Evolutionary conservation across 2,888 invertebrate species (phyloP).

Genomic region (Sinhomidia bicolor): DNA sequence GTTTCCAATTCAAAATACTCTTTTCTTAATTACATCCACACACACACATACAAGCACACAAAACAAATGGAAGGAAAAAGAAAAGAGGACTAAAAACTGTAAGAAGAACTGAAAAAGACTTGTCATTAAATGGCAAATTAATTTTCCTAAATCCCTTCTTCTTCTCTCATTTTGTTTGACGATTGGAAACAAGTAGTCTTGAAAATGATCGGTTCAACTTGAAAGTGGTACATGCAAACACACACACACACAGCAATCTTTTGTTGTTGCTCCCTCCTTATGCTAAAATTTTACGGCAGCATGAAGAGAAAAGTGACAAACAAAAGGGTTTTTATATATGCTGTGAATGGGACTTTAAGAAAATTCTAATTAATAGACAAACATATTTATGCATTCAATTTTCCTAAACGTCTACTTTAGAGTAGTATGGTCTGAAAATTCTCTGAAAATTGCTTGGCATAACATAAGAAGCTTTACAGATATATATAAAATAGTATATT

Average conservation of each 20-base stretch:
- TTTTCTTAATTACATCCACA: slow-evolving; percentile 25
- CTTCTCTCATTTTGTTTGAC: slow-evolving; percentile 25
- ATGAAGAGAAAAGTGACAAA: slow-evolving; percentile 10
- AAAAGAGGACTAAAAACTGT: not conserved
- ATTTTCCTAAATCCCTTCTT: slow-evolving; percentile 44
- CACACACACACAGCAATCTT: too few relatives aligned
- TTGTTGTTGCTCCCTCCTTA: not conserved
- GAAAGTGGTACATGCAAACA: not conserved
- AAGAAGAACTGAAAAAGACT: slow-evolving; percentile 19
- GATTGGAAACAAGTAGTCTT: slow-evolving; percentile 27
- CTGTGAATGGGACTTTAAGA: slow-evolving; percentile 22
- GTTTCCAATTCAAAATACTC: slow-evolving; percentile 26
- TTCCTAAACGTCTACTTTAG: slow-evolving; percentile 10
- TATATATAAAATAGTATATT: too few relatives aligned
- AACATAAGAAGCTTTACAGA: not conserved
- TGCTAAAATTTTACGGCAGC: not conserved
- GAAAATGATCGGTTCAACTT: slow-evolving; percentile 30
- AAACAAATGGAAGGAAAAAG: not conserved
- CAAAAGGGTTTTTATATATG: not conserved
- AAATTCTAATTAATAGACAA: slow-evolving; percentile 39
- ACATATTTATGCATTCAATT: slow-evolving; percentile 43
- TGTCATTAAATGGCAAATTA: slow-evolving; percentile 53
- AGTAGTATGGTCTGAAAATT: too few relatives aligned
- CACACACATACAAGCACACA: not conserved
- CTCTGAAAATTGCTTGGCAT: not conserved